These are phyloP conservation scores for Oncorhynchus clarkii DNA, from an alignment of 2,113 vertebrate genomes.

Conservation along the genomic window DNA sequence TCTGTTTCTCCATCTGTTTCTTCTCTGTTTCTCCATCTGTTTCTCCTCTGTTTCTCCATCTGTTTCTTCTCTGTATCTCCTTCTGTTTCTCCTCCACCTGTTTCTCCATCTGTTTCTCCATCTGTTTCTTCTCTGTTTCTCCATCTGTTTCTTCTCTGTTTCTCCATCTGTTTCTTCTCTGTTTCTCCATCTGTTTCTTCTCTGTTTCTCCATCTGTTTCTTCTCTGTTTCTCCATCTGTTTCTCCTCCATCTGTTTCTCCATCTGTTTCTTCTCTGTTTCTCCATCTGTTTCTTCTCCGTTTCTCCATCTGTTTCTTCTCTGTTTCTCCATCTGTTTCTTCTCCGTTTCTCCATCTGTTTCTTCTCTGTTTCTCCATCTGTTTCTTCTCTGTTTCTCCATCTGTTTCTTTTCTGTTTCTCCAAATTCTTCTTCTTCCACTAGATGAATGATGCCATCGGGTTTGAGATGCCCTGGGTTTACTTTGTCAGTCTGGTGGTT, in stretches of 20 bases:
- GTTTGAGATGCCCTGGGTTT: slow-evolving; percentile 88
- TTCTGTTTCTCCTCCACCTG: no score
- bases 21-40: no score
- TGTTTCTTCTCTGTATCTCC: no score
- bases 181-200: no score
- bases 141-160: neutral
- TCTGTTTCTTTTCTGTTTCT: neutral
- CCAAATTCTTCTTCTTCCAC: neutral
- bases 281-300: no score
- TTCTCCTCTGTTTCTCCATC: no score
- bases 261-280: neutral
- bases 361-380: neutral
- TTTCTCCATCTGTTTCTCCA: no score
- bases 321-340: neutral
- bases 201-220: no score
- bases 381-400: neutral
- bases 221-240: neutral
- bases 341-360: neutral
- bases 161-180: neutral
- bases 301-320: neutral
- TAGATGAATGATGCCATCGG: slow-evolving; percentile 95
- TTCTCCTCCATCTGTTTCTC: neutral
- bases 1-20: no score
- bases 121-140: no score
- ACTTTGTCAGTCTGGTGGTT: slow-evolving; percentile 92